Conservation (phyloP, 2,113 vertebrate species). For the Hydrochoerus hydrochaeris region DNA sequence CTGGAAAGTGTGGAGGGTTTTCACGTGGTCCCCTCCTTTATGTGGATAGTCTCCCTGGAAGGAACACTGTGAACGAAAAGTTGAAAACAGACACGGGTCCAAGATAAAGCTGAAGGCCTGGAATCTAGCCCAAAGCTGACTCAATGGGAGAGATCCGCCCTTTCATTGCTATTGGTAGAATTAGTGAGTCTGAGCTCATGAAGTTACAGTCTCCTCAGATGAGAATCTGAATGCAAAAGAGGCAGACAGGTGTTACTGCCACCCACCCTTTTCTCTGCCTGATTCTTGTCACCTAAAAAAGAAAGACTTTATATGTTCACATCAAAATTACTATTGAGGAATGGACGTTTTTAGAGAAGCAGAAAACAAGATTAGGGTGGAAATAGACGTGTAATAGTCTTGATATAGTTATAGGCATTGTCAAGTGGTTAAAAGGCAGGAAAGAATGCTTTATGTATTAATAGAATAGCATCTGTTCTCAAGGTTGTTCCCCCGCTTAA, state of each 20-base stretch:
- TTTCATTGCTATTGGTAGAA: background rate
- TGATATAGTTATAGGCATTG: background rate
- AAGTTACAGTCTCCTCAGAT: background rate
- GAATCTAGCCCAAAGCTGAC: background rate
- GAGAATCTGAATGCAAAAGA: background rate
- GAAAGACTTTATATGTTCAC: background rate
- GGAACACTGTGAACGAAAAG: background rate
- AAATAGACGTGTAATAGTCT: background rate
- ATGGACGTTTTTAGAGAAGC: background rate
- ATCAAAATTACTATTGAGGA: conserved; percentile 22
- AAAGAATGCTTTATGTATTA: background rate
- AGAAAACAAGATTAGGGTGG: background rate
- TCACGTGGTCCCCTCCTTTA: too few species aligned
- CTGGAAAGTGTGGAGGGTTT: background rate
- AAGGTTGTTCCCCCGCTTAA: background rate
- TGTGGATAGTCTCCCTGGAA: background rate
- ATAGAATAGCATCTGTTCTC: background rate
- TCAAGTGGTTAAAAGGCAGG: background rate
- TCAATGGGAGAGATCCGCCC: background rate
- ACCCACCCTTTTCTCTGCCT: accelerated
- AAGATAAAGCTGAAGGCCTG: background rate
- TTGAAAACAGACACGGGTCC: background rate
- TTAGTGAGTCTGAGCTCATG: background rate
- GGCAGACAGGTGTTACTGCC: too few species aligned
- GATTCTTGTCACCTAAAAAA: background rate